phyloP scores from a whole-genome alignment of 2,888 invertebrate species.

The Phortica okadai region DNA sequence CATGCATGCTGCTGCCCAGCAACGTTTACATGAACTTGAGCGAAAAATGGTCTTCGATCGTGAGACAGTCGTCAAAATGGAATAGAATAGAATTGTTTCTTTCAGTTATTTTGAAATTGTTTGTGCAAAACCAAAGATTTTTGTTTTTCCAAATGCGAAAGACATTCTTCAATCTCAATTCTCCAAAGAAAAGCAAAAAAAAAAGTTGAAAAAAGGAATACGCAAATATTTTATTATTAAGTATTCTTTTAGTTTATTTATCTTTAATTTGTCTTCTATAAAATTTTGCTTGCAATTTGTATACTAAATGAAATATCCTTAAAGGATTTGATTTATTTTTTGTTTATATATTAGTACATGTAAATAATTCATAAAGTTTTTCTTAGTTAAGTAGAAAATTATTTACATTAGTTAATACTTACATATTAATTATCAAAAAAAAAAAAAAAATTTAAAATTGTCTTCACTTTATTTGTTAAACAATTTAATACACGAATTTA shows the following conservation, averaged over 20 bases:
- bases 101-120: background rate
- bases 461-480: background rate
- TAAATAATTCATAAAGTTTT: background rate
- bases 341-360: background rate
- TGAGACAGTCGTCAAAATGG: constrained; percentile 75
- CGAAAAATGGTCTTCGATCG: constrained; percentile 69
- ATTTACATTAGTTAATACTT: background rate
- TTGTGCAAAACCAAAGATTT: constrained; percentile 58
- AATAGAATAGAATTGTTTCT: constrained; percentile 52
- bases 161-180: constrained; percentile 54
- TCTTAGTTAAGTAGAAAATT: background rate
- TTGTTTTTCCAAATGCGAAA: constrained; percentile 46
- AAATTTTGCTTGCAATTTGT: constrained; percentile 1
- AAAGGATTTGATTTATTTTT: constrained; percentile 2
- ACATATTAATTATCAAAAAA: background rate
- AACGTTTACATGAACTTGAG: constrained; percentile 69
- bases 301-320: constrained; percentile 2
- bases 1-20: constrained; percentile 62
- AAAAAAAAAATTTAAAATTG: background rate
- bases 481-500: background rate
- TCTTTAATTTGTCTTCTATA: background rate
- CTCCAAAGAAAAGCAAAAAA: constrained; percentile 62
- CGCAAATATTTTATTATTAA: background rate
- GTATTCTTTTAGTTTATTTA: constrained; percentile 1
- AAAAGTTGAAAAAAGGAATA: constrained; percentile 49